phyloP scores from a whole-genome alignment of 1,140 invertebrate species.

The Telenomus remus region DNA sequence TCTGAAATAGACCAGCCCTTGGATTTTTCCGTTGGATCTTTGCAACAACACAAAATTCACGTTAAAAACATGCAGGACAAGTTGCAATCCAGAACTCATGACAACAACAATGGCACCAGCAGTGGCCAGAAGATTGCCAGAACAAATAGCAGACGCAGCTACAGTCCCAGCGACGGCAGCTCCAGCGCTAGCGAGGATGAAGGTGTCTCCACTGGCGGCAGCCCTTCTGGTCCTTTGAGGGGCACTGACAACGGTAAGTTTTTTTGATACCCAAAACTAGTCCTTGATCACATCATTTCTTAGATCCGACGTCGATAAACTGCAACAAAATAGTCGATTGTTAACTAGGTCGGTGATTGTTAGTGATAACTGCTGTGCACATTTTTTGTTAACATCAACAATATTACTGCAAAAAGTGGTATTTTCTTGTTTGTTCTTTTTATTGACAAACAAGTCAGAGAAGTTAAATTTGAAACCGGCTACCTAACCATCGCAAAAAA shows the following conservation, averaged over 20 bases:
- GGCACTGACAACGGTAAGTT: conserved; percentile 69
- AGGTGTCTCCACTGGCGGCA: conserved; percentile 72
- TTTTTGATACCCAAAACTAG: background rate
- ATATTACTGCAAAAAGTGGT: too few relatives aligned
- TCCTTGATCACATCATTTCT: too few relatives aligned
- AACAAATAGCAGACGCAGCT: conserved; percentile 66
- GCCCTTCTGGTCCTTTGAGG: conserved; percentile 69
- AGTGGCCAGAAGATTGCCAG: conserved; percentile 58
- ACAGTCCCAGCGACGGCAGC: conserved; percentile 71
- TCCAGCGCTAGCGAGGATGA: conserved; percentile 72
- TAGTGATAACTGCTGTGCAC: too few relatives aligned
- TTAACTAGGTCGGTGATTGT: too few relatives aligned
- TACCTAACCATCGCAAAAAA: too few relatives aligned
- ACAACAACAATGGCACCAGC: conserved; percentile 71
- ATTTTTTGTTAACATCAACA: too few relatives aligned
- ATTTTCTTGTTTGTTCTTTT: too few relatives aligned
- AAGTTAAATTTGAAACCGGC: too few relatives aligned
- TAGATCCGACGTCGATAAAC: too few relatives aligned
- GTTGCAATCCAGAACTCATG: conserved; percentile 61
- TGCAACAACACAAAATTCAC: conserved; percentile 69
- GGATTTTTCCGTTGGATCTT: conserved; percentile 72
- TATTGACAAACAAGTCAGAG: too few relatives aligned
- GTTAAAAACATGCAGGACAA: conserved; percentile 67
- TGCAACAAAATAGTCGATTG: too few relatives aligned
- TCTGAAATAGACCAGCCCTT: conserved; percentile 72